Conservation (phyloP, 1,140 invertebrate species). For the Eriocheir sinensis region DNA sequence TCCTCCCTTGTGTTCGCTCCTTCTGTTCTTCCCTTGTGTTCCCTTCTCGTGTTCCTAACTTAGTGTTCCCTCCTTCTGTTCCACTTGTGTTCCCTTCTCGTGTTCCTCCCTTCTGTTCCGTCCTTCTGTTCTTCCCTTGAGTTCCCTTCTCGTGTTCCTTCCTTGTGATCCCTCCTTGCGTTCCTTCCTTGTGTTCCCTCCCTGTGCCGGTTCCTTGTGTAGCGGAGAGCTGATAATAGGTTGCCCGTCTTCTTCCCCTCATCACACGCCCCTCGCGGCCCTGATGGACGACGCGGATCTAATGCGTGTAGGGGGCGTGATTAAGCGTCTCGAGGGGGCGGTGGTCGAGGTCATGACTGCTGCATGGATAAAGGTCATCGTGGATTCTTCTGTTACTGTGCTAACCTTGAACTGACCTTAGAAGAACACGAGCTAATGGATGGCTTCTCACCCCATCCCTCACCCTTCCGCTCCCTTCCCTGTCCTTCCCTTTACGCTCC, state of each 20-base stretch:
- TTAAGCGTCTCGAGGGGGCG: not conserved
- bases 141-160: not conserved
- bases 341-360: not conserved
- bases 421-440: too few relatives aligned
- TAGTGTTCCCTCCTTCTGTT: too few relatives aligned
- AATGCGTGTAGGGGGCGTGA: not conserved
- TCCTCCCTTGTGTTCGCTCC: too few relatives aligned
- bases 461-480: too few relatives aligned
- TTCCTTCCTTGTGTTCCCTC: not conserved
- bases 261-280: not conserved
- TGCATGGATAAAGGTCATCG: not conserved
- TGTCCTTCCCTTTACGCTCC: too few relatives aligned
- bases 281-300: not conserved
- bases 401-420: not conserved
- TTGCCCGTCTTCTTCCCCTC: not conserved
- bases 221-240: constrained; percentile 4
- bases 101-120: not conserved
- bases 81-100: too few relatives aligned
- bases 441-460: too few relatives aligned
- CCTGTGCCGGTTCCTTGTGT: too few relatives aligned
- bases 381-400: not conserved
- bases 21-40: too few relatives aligned
- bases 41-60: too few relatives aligned
- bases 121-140: not conserved
- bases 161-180: not conserved